Base-by-base conservation (phyloP, 1,140 invertebrate species). In the Drosophila kanapiae region DNA sequence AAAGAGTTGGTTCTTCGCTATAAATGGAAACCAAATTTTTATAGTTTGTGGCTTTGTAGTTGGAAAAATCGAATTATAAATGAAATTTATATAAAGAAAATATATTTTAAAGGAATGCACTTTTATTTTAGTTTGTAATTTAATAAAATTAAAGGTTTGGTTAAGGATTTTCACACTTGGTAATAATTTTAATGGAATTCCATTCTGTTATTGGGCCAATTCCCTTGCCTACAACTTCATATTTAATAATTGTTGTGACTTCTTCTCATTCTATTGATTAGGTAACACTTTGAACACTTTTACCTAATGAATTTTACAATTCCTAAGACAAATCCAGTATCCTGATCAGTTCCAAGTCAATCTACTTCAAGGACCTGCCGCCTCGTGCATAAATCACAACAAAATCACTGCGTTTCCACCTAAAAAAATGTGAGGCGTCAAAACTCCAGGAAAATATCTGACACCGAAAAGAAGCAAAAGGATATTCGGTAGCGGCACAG, bases 361-460 rank as follows among this genome's bases (percentile, higher is more conserved):
- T 62, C 14, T 16, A 53, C 56, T 77, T 59, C 2, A 75, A 69
- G 48, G 49, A 47, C 18, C 38, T 68, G 29, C 43, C 10, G 78
- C 64, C 43, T 63, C 35, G 49, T 43, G 48, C 68, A 67, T 78
- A 85, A 85, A 85, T 85, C 83, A 69, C 31, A 23, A 64, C 23
- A 48, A 47, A 70, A 62, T 70, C 70, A 67, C 23, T 51, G 29
- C 3, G 45, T 9, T 85, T 76, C 45, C 45, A 27, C 38, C 51
- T 54, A 71, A 78, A 65, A 70, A 78, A 72, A 11, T 11, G 10
- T 31, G 33, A 67, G 75, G 64, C 70, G 75, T 78, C 61, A 49
- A 68, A 77, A 88, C 68, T 79, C 72, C 48, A 64, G 56, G 71
- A 91, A 91, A 91, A 74, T 79, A 82, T 84, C 74, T 80, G 80